Percentiles rank a stretch among this genome's conserved stretches.
Evolutionary conservation across 23 tunicate species (phyloP).

Genomic region (Ciona savignyi): DNA sequence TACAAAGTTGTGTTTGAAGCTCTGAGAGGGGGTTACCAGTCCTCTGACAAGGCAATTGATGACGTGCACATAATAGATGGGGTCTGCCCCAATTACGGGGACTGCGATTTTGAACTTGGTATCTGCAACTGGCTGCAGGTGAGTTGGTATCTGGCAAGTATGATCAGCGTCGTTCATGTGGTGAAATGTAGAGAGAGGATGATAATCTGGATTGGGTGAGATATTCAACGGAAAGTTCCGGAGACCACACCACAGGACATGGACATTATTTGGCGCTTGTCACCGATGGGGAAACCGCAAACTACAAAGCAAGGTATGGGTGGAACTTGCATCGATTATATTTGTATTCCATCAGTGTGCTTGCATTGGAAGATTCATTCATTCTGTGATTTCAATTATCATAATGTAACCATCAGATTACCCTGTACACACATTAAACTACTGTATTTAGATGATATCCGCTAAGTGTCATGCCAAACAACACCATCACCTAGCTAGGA

Average conservation of each 20-base stretch:
- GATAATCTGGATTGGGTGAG: conserved; percentile 74
- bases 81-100: conserved; percentile 37
- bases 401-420: too few relatives aligned
- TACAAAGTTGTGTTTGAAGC: conserved; percentile 79
- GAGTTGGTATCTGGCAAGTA: neutral
- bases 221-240: conserved; percentile 31
- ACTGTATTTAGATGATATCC: too few relatives aligned
- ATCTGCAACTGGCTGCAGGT: conserved; percentile 76
- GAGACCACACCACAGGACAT: conserved; percentile 59
- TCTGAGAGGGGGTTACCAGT: conserved; percentile 40
- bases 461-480: too few relatives aligned
- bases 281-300: conserved; percentile 20
- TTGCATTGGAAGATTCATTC: too few relatives aligned
- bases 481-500: too few relatives aligned
- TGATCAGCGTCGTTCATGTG: conserved; percentile 12
- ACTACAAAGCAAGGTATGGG: conserved; percentile 31
- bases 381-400: too few relatives aligned
- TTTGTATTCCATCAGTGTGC: too few relatives aligned
- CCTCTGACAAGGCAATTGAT: conserved; percentile 71
- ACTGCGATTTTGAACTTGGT: conserved; percentile 74
- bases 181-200: neutral
- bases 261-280: conserved; percentile 67
- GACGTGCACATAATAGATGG: conserved; percentile 50
- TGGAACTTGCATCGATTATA: too few relatives aligned
- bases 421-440: too few relatives aligned